Percentiles rank a stretch among this genome's conserved stretches.
These are phyloP conservation scores for Rachycentron canadum DNA, from an alignment of 2,797 vertebrate species.

Conservation along the genomic window DNA sequence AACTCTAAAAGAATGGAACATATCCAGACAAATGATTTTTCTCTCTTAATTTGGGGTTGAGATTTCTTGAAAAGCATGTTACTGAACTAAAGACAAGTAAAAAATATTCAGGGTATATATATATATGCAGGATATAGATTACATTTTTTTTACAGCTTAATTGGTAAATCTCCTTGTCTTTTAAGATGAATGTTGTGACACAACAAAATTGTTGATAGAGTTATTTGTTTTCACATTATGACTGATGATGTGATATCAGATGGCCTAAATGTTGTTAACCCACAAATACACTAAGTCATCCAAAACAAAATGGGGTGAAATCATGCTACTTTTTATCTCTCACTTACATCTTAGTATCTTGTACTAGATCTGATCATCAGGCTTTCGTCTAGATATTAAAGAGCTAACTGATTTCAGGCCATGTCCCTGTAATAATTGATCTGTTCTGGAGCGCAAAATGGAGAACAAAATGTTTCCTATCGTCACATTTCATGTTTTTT, in stretches of 20 bases:
- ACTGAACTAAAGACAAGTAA: constrained; percentile 9
- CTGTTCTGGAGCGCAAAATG: neutral
- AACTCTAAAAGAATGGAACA: neutral
- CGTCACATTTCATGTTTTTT: no score
- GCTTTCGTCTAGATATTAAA: neutral
- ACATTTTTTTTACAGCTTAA: no score
- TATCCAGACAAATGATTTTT: neutral
- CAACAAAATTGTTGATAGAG: neutral
- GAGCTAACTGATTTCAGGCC: neutral
- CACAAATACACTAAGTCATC: neutral
- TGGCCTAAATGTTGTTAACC: constrained; percentile 3
- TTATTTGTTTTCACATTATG: constrained; percentile 6
- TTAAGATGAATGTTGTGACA: constrained; percentile 35
- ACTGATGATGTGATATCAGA: neutral
- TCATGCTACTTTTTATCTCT: neutral
- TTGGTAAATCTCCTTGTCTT: no score
- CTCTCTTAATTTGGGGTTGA: constrained; percentile 52
- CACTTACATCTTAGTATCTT: neutral
- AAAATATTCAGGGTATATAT: no score
- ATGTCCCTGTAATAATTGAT: constrained; percentile 16
- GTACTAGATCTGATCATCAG: neutral
- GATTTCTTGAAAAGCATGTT: constrained; percentile 65
- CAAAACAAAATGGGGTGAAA: neutral
- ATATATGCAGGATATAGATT: neutral
- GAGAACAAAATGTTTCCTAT: constrained; percentile 15